Percentiles rank a stretch among this genome's conserved stretches.
Conservation (phyloP, 2,113 vertebrate species). For the Psophia crepitans region DNA sequence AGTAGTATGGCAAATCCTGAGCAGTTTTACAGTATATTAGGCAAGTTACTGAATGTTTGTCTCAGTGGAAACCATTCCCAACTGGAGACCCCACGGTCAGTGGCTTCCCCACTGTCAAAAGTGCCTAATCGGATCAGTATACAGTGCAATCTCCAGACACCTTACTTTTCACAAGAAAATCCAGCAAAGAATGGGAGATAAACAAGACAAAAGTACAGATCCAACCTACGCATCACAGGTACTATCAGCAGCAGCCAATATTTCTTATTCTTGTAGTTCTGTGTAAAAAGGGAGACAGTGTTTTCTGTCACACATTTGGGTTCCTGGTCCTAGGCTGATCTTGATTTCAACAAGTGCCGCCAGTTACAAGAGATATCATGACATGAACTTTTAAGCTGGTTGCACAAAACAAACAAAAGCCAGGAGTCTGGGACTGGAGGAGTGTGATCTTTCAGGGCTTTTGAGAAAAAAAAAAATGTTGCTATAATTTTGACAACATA, state of each 20-base stretch:
- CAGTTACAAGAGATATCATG: conserved; percentile 26
- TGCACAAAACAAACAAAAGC: conserved; percentile 67
- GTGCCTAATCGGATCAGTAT: not conserved
- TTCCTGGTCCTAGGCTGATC: conserved; percentile 12
- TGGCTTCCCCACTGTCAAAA: not conserved
- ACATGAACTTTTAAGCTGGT: conserved; percentile 42
- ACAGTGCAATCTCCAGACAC: not conserved
- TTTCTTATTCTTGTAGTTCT: not conserved
- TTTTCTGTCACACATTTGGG: not conserved
- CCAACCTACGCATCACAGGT: not conserved
- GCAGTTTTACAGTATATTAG: not conserved
- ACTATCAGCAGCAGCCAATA: not conserved
- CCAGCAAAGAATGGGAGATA: not conserved
- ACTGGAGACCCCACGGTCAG: not conserved
- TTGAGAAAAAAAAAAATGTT: conserved; percentile 49
- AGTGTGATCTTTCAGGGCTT: conserved; percentile 54
- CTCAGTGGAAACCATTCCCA: not conserved
- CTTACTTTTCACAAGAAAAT: not conserved
- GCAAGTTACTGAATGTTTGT: not conserved
- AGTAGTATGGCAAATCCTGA: not conserved
- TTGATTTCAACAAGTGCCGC: not conserved
- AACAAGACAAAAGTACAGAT: not conserved
- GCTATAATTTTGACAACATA: conserved; percentile 77
- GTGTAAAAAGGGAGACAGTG: not conserved
- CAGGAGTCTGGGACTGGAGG: conserved; percentile 46